Percentiles rank a stretch among this genome's conserved stretches.
Evolutionary conservation across 2,888 invertebrate species (phyloP).

Genomic region (Eretmocerus hayati): DNA sequence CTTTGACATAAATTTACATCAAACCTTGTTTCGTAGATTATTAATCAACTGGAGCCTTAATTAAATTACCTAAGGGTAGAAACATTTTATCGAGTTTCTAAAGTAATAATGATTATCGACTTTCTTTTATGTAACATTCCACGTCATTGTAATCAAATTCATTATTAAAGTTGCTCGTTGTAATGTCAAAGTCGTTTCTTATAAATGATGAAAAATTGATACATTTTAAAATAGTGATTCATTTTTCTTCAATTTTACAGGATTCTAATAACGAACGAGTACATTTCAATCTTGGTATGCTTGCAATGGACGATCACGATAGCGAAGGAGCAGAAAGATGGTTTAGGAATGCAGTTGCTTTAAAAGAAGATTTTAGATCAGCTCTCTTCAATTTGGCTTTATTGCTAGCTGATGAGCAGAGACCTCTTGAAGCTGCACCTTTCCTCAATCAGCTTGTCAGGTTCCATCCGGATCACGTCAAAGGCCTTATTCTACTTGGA

Average conservation of each 20-base stretch:
- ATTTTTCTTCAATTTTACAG: conserved; percentile 42
- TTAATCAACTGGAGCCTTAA: too few species aligned
- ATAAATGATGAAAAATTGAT: too few species aligned
- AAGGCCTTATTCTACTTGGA: conserved; percentile 86
- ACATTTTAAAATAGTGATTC: too few species aligned
- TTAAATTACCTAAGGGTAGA: too few species aligned
- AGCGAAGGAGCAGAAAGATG: conserved; percentile 83
- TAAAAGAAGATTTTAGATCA: conserved; percentile 84
- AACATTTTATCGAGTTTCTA: too few species aligned
- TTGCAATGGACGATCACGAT: conserved; percentile 92
- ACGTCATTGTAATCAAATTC: too few species aligned
- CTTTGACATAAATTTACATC: too few species aligned
- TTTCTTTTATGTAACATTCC: too few species aligned
- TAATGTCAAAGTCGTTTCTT: too few species aligned
- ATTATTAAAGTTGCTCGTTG: too few species aligned
- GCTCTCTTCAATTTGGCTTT: conserved; percentile 92
- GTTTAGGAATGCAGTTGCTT: conserved; percentile 81
- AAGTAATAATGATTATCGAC: too few species aligned
- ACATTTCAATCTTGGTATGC: conserved; percentile 92
- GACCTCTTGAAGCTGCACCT: conserved; percentile 86
- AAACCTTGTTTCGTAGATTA: too few species aligned
- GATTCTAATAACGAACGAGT: conserved; percentile 78
- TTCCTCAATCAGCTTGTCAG: conserved; percentile 85
- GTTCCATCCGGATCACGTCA: conserved; percentile 88
- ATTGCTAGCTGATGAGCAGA: conserved; percentile 77